These are phyloP conservation scores for Alligator mississippiensis DNA, from an alignment of 2,113 vertebrate genomes.

Conservation along the genomic window DNA sequence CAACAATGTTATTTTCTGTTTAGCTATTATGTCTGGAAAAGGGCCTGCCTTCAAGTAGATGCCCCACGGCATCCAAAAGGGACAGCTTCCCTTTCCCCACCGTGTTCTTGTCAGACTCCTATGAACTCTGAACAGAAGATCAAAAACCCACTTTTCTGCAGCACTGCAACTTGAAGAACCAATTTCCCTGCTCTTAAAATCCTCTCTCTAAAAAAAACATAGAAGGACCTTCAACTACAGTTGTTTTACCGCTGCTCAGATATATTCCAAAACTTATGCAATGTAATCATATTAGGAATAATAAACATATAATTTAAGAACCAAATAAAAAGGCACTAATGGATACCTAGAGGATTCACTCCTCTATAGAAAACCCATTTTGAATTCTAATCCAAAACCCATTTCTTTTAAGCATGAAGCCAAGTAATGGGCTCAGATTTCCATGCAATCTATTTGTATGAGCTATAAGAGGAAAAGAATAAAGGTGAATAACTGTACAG, in stretches of 20 bases:
- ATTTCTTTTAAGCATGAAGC: slow-evolving; percentile 21
- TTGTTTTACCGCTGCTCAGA: not conserved
- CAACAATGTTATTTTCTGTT: not conserved
- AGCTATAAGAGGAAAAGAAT: slow-evolving; percentile 21
- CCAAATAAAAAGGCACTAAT: not conserved
- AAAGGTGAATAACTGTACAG: slow-evolving; percentile 17
- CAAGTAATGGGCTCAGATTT: not conserved
- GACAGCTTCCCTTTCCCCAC: not conserved
- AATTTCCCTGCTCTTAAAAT: not conserved
- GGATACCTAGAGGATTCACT: not conserved
- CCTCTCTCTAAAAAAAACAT: not conserved
- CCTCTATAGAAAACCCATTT: not conserved
- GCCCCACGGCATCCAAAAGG: not conserved
- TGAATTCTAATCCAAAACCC: slow-evolving; percentile 36
- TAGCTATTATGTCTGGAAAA: not conserved
- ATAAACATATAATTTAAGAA: not conserved
- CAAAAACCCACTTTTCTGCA: not conserved
- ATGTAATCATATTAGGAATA: not conserved
- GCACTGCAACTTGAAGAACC: not conserved
- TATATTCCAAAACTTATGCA: not conserved
- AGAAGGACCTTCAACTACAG: not conserved
- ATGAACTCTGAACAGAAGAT: not conserved
- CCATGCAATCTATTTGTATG: slow-evolving; percentile 22
- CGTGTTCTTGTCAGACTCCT: not conserved
- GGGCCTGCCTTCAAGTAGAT: not conserved